These are phyloP conservation scores for Nasonia vitripennis DNA, from an alignment of 1,140 invertebrate species.

Conservation along the genomic window DNA sequence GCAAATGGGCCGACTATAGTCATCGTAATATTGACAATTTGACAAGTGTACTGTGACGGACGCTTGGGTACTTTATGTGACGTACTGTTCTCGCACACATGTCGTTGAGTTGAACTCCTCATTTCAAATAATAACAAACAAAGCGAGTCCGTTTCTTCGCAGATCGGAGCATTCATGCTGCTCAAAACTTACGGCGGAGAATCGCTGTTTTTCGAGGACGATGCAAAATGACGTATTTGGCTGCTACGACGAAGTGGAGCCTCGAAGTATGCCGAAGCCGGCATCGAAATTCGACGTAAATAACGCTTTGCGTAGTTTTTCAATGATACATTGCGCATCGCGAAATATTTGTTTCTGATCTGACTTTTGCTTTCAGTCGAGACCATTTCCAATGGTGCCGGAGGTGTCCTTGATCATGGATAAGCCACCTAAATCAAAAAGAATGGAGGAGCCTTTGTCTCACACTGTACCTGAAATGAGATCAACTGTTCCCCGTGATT, in stretches of 20 bases:
- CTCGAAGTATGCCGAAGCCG: slow-evolving; percentile 60
- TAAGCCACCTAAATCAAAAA: slow-evolving; percentile 44
- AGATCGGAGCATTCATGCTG: slow-evolving; percentile 19
- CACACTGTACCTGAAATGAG: slow-evolving; percentile 2
- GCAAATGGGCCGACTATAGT: too few species aligned
- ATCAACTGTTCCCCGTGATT: background rate
- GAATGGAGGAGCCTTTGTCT: slow-evolving; percentile 2
- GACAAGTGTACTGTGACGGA: background rate
- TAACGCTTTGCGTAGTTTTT: slow-evolving; percentile 25
- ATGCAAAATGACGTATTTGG: slow-evolving; percentile 43
- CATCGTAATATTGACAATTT: background rate
- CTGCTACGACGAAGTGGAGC: slow-evolving; percentile 60
- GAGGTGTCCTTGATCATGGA: slow-evolving; percentile 66
- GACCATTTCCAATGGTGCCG: slow-evolving; percentile 60
- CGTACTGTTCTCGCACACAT: background rate
- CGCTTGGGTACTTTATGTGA: background rate
- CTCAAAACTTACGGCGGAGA: background rate
- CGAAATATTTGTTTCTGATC: background rate
- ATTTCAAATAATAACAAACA: slow-evolving; percentile 28
- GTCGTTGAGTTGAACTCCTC: slow-evolving; percentile 13
- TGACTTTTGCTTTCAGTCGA: slow-evolving; percentile 54
- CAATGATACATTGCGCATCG: background rate
- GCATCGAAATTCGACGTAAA: slow-evolving; percentile 58
- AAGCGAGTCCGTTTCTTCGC: slow-evolving; percentile 14
- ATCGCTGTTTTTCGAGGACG: background rate